phyloP scores from a whole-genome alignment of 2,888 invertebrate genomes.

The Protonemura montana region DNA sequence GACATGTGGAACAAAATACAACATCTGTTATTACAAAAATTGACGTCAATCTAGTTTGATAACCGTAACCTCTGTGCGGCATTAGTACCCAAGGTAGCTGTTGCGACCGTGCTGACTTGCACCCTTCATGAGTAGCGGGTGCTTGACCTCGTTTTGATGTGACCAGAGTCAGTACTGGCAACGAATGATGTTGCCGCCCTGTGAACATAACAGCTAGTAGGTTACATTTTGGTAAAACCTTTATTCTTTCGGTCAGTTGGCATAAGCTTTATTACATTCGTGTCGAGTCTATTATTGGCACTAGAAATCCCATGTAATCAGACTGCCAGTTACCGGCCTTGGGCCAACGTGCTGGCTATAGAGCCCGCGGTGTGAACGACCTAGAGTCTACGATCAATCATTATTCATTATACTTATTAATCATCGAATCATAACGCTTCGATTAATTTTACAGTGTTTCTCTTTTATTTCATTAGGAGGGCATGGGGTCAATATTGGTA shows the following conservation, averaged over 20 bases:
- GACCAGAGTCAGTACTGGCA: too few relatives aligned
- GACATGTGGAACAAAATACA: too few relatives aligned
- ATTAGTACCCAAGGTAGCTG: too few relatives aligned
- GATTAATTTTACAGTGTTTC: slow-evolving; percentile 1
- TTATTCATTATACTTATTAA: slow-evolving; percentile 10
- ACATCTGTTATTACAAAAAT: too few relatives aligned
- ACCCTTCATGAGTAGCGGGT: too few relatives aligned
- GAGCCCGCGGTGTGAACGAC: slow-evolving; percentile 19
- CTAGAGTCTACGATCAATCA: neutral
- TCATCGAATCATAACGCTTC: neutral
- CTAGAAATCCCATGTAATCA: slow-evolving; percentile 25
- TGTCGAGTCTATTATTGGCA: slow-evolving; percentile 13
- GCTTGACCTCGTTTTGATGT: too few relatives aligned
- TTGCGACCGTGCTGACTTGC: too few relatives aligned
- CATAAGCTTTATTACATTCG: neutral
- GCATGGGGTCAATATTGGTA: neutral
- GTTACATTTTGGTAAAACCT: neutral
- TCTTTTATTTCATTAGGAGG: neutral
- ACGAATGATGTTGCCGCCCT: too few relatives aligned
- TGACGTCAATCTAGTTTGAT: too few relatives aligned
- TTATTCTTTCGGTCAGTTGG: slow-evolving; percentile 52
- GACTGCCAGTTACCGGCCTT: slow-evolving; percentile 30
- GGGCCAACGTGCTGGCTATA: slow-evolving; percentile 28
- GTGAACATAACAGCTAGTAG: too few relatives aligned
- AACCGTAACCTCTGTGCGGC: too few relatives aligned